Conservation (phyloP, 2,888 invertebrate species). For the Hemistola chrysoprasaria region DNA sequence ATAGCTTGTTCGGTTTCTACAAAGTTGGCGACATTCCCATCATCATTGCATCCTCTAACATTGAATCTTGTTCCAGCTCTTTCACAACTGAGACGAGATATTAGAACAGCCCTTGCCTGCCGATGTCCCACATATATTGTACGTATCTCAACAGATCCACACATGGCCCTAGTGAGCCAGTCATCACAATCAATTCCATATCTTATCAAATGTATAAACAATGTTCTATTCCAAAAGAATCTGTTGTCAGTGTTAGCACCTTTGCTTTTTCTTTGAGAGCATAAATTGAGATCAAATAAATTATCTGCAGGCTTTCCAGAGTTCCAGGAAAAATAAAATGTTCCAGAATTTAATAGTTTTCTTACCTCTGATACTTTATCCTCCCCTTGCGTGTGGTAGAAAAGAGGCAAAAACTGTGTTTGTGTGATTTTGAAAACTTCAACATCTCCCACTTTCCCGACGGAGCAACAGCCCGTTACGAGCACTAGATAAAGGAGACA, state of each 20-base stretch:
- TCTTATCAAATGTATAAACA: constrained; percentile 95
- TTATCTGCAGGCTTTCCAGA: constrained; percentile 67
- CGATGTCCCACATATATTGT: constrained; percentile 98
- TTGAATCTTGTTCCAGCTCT: constrained; percentile 98
- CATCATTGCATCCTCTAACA: constrained; percentile 99
- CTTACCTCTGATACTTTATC: constrained; percentile 85
- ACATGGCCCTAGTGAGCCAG: constrained; percentile 98
- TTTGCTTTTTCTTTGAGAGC: constrained; percentile 93
- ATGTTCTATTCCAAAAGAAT: constrained; percentile 99
- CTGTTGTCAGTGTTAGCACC: constrained; percentile 94
- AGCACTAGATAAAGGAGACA: constrained; percentile 94
- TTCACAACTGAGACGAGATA: constrained; percentile 98
- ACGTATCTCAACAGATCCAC: constrained; percentile 98
- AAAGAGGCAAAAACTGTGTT: constrained; percentile 94
- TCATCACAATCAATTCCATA: constrained; percentile 94
- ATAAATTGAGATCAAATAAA: constrained; percentile 95
- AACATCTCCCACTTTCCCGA: constrained; percentile 96
- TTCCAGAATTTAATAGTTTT: constrained; percentile 97
- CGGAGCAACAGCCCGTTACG: constrained; percentile 97
- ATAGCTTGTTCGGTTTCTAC: constrained; percentile 99
- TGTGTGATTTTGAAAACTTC: constrained; percentile 98
- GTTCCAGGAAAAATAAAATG: constrained; percentile 97
- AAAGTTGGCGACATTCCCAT: constrained; percentile 99
- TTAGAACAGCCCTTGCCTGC: constrained; percentile 96
- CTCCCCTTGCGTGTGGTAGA: constrained; percentile 85